Conservation (phyloP, 1,140 invertebrate species). For the Zaprionus africanus region DNA sequence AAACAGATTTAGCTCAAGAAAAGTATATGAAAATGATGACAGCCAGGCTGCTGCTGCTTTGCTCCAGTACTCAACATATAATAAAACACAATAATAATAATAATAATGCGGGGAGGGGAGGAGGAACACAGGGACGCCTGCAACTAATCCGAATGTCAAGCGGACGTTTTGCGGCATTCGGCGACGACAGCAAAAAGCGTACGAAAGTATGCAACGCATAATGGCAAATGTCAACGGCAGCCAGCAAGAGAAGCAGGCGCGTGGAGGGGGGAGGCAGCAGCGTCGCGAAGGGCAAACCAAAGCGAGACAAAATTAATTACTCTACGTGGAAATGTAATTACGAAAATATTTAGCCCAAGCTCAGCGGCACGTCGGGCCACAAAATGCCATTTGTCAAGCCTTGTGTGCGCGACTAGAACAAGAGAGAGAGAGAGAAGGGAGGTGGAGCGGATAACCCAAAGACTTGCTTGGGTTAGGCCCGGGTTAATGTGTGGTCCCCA, state of each 20-base stretch:
- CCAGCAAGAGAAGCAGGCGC: not conserved
- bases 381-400: conserved; percentile 80
- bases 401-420: conserved; percentile 25
- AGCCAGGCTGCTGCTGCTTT: conserved; percentile 1
- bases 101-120: conserved; percentile 29
- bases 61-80: conserved; percentile 57
- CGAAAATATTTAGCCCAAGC: conserved; percentile 83
- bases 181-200: conserved; percentile 63
- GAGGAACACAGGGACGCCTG: conserved; percentile 1
- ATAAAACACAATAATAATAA: conserved; percentile 74
- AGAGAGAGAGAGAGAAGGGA: not conserved
- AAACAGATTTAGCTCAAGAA: conserved; percentile 72
- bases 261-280: not conserved
- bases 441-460: not conserved
- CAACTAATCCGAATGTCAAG: conserved; percentile 58
- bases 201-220: conserved; percentile 74
- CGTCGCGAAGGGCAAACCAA: conserved; percentile 43
- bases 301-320: conserved; percentile 84
- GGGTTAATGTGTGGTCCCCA: conserved; percentile 36
- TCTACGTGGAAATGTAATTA: conserved; percentile 84
- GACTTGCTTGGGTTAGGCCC: conserved; percentile 26
- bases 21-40: conserved; percentile 68
- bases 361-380: conserved; percentile 72
- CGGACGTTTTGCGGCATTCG: conserved; percentile 52
- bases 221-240: conserved; percentile 82